phyloP scores from a whole-genome alignment of 2,888 invertebrate genomes.

The Cryptocheilus praepositus region DNA sequence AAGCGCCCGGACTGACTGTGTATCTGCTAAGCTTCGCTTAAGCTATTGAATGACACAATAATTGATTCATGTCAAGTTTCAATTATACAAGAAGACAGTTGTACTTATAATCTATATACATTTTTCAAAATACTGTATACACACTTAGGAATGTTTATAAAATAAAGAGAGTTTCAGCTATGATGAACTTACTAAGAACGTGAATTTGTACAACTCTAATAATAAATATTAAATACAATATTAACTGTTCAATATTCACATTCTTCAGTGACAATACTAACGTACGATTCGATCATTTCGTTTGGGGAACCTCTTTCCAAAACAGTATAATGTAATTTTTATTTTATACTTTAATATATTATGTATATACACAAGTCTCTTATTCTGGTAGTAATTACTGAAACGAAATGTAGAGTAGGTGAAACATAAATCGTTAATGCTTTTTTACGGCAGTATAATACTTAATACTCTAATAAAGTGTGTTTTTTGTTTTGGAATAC shows the following conservation, averaged over 20 bases:
- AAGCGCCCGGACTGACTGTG: not conserved
- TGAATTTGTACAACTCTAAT: conserved; percentile 37
- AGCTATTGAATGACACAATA: conserved; percentile 43
- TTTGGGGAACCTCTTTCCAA: conserved; percentile 21
- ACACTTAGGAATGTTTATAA: conserved; percentile 47
- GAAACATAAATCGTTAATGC: conserved; percentile 25
- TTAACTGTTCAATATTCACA: conserved; percentile 54
- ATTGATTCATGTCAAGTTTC: conserved; percentile 38
- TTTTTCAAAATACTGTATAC: conserved; percentile 36
- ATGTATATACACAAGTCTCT: conserved; percentile 18
- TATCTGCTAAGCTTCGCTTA: conserved; percentile 50
- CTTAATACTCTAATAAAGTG: conserved; percentile 35
- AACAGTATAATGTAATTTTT: conserved; percentile 17
- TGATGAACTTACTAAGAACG: conserved; percentile 27
- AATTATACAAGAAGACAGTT: conserved; percentile 24
- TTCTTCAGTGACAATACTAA: conserved; percentile 35
- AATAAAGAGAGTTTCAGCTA: conserved; percentile 31
- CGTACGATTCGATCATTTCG: conserved; percentile 16
- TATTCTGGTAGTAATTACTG: conserved; percentile 15
- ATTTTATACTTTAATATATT: conserved; percentile 40
- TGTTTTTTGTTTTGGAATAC: conserved; percentile 18
- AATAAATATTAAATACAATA: conserved; percentile 41
- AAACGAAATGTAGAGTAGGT: conserved; percentile 40
- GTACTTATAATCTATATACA: conserved; percentile 42
- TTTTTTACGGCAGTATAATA: conserved; percentile 51